Conservation (phyloP, 2,888 invertebrate genomes). For the Dendrolimus pini region DNA sequence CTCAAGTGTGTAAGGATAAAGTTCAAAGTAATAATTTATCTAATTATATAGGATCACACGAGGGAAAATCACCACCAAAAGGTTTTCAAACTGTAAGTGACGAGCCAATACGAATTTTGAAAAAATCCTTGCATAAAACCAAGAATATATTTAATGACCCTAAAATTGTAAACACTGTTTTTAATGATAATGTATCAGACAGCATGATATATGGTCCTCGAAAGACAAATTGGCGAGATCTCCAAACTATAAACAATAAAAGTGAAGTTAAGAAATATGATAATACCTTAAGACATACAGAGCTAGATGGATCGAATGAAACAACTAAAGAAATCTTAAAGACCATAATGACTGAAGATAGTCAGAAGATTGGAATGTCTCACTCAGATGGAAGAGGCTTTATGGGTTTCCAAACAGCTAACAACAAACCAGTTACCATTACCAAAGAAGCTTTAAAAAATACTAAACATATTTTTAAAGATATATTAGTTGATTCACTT, state of each 20-base stretch:
- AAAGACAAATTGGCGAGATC: too few relatives aligned
- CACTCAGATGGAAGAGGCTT: too few relatives aligned
- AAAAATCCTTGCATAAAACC: constrained; percentile 21
- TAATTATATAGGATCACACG: too few relatives aligned
- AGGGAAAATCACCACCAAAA: background rate
- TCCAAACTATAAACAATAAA: too few relatives aligned
- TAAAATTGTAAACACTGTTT: constrained; percentile 8
- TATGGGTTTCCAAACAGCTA: constrained; percentile 31
- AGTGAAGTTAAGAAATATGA: too few relatives aligned
- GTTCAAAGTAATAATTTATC: too few relatives aligned
- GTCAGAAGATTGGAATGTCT: too few relatives aligned
- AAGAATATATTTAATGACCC: constrained; percentile 22
- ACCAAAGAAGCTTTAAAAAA: constrained; percentile 26
- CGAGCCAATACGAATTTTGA: constrained; percentile 31
- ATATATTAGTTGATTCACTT: constrained; percentile 15
- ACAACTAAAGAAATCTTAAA: too few relatives aligned
- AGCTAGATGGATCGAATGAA: too few relatives aligned
- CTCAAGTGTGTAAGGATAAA: too few relatives aligned
- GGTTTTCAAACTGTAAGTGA: constrained; percentile 43
- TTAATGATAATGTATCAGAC: background rate
- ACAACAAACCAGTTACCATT: constrained; percentile 28
- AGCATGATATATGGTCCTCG: background rate
- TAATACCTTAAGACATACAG: too few relatives aligned
- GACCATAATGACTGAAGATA: too few relatives aligned
- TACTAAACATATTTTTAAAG: constrained; percentile 28